phyloP scores from a whole-genome alignment of 2,797 vertebrate genomes.

The Cottoperca gobio region DNA sequence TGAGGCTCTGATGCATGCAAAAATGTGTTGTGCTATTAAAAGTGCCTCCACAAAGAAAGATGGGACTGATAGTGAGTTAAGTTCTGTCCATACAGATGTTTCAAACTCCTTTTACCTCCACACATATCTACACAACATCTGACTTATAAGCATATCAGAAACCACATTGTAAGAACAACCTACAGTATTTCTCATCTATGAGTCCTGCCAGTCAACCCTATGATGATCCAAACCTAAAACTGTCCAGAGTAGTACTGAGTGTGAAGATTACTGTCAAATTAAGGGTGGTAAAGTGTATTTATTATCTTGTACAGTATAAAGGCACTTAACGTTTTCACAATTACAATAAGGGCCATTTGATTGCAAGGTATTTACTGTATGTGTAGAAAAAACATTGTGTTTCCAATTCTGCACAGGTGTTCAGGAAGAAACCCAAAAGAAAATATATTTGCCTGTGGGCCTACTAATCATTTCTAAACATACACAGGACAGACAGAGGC shows the following conservation, averaged over 20 bases:
- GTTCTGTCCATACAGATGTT: not conserved
- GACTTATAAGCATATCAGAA: not conserved
- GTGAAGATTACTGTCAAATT: not conserved
- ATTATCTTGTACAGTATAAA: not conserved
- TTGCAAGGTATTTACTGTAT: not conserved
- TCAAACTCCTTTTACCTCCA: not conserved
- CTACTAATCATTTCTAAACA: no score
- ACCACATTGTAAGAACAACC: not conserved
- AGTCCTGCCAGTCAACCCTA: not conserved
- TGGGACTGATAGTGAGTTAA: not conserved
- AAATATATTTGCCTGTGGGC: not conserved
- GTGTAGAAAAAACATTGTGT: not conserved
- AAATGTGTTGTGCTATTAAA: slow-evolving; percentile 2
- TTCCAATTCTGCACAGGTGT: not conserved
- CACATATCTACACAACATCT: not conserved
- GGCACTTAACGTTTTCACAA: not conserved
- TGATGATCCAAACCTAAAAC: not conserved
- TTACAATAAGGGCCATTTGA: not conserved
- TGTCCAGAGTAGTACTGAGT: not conserved
- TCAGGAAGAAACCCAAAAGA: not conserved
- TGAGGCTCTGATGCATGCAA: not conserved
- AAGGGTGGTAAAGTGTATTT: no score
- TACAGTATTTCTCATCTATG: not conserved
- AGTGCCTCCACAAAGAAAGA: not conserved
- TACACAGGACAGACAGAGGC: not conserved